Evolutionary conservation across 2,888 invertebrate species (phyloP).

Genomic region (Chymomyza amoena): DNA sequence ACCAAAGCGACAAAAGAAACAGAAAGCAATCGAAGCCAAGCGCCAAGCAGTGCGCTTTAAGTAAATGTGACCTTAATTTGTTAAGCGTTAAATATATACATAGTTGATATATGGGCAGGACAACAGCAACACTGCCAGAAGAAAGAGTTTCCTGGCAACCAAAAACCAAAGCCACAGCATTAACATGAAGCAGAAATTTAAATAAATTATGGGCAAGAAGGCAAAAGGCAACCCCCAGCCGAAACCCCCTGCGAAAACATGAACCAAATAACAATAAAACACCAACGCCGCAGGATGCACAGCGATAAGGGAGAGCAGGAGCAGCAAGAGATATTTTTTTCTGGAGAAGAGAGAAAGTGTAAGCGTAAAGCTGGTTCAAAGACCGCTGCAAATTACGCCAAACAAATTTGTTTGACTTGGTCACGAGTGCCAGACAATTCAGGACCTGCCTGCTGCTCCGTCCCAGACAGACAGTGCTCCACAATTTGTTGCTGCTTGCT

Average conservation of each 20-base stretch:
- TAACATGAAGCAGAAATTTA: slow-evolving; percentile 68
- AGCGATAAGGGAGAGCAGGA: slow-evolving; percentile 14
- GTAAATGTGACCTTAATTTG: slow-evolving; percentile 66
- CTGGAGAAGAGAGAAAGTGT: not conserved
- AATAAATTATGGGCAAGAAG: slow-evolving; percentile 60
- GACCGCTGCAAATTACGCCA: slow-evolving; percentile 63
- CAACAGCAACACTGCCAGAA: not conserved
- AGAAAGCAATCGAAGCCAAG: not conserved
- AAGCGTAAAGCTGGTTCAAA: slow-evolving; percentile 43
- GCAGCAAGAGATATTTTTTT: slow-evolving; percentile 2
- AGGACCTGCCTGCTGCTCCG: not conserved
- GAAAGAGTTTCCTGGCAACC: slow-evolving; percentile 12
- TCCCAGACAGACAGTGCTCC: not conserved
- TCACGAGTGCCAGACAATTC: not conserved
- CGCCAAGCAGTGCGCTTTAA: slow-evolving; percentile 28
- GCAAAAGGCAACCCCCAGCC: not conserved
- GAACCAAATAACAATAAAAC: not conserved
- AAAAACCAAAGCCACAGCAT: slow-evolving; percentile 48
- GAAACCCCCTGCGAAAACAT: not conserved
- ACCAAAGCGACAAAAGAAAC: not conserved
- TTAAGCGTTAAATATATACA: slow-evolving; percentile 35
- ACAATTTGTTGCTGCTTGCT: not conserved
- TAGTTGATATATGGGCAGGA: slow-evolving; percentile 60
- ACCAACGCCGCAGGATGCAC: slow-evolving; percentile 33
- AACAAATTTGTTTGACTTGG: slow-evolving; percentile 32